Evolutionary conservation across 2,113 vertebrate genomes (phyloP).

Genomic region (Heliornis fulica): DNA sequence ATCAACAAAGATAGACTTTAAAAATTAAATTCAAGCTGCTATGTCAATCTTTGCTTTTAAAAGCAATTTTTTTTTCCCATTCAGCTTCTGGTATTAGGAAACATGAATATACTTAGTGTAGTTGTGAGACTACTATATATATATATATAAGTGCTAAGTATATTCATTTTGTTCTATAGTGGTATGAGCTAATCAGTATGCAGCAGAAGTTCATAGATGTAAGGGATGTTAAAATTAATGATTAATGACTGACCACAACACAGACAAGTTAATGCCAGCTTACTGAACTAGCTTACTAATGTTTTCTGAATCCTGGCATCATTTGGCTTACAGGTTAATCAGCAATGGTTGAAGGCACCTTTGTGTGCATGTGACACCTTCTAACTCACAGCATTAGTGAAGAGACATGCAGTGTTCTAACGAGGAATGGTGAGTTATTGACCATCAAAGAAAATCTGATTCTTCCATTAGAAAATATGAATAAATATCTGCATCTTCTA

Average conservation of each 20-base stretch:
- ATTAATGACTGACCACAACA: not conserved
- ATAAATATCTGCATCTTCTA: not conserved
- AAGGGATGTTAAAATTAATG: not conserved
- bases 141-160: too few species aligned
- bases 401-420: not conserved
- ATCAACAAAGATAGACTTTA: not conserved
- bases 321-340: not conserved
- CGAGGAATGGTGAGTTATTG: not conserved
- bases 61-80: not conserved
- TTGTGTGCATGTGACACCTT: not conserved
- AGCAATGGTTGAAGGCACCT: not conserved
- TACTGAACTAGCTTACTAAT: not conserved
- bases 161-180: not conserved
- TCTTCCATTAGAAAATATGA: not conserved
- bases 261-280: not conserved
- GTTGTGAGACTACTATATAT: too few species aligned
- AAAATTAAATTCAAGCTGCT: not conserved
- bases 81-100: not conserved
- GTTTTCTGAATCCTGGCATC: not conserved
- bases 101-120: too few species aligned
- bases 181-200: not conserved
- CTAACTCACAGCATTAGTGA: not conserved
- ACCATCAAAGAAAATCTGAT: not conserved
- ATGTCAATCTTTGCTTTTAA: not conserved
- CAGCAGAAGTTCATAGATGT: not conserved